These are phyloP conservation scores for Caligus rogercresseyi DNA, from an alignment of 1,140 invertebrate genomes.

Conservation along the genomic window DNA sequence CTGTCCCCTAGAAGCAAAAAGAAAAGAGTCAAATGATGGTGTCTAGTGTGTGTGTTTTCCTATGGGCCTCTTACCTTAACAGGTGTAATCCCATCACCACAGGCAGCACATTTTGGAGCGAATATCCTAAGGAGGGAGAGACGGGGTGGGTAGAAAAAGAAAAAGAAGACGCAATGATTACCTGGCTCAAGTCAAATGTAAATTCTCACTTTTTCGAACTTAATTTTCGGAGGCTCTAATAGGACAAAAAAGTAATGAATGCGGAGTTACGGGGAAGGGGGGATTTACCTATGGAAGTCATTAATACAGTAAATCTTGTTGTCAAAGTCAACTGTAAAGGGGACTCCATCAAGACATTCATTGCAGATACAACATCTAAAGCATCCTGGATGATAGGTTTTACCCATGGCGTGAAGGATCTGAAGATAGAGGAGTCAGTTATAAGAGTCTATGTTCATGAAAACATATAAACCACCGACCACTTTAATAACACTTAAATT, in stretches of 20 bases:
- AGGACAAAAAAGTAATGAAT: not conserved
- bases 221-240: not conserved
- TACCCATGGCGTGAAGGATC: slow-evolving; percentile 98
- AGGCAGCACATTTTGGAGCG: slow-evolving; percentile 89
- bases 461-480: not conserved
- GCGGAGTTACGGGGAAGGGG: not conserved
- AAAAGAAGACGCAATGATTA: too few species aligned
- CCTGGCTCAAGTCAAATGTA: too few species aligned
- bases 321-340: slow-evolving; percentile 92
- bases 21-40: too few species aligned
- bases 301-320: slow-evolving; percentile 98
- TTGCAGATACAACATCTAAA: slow-evolving; percentile 95
- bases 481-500: not conserved
- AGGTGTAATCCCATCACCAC: slow-evolving; percentile 72
- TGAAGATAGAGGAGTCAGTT: slow-evolving; percentile 34
- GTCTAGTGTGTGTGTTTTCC: too few species aligned
- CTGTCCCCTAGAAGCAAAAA: slow-evolving; percentile 52
- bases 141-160: too few species aligned
- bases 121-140: slow-evolving; percentile 51
- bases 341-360: slow-evolving; percentile 90
- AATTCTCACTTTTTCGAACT: too few species aligned
- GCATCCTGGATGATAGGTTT: slow-evolving; percentile 96
- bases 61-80: slow-evolving; percentile 40
- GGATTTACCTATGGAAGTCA: slow-evolving; percentile 67
- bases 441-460: slow-evolving; percentile 16